Evolutionary conservation across 2,888 invertebrate species (phyloP).

Genomic region (Graphium colonna): DNA sequence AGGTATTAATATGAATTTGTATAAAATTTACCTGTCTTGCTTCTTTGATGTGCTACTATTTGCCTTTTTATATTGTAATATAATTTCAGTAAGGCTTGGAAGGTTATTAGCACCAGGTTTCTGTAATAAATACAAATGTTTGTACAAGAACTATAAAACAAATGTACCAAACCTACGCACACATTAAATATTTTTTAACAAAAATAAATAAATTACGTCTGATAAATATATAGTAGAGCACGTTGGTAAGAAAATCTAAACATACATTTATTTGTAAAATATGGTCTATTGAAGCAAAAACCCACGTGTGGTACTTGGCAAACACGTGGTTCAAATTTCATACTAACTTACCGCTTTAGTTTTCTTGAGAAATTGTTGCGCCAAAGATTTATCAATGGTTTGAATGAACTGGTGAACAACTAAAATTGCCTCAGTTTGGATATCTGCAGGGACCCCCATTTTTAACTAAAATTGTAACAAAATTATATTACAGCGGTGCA

Average conservation of each 20-base stretch:
- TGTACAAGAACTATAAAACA: too few relatives aligned
- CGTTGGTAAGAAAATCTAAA: neutral
- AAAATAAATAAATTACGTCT: slow-evolving; percentile 25
- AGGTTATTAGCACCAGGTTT: slow-evolving; percentile 81
- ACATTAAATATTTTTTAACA: too few relatives aligned
- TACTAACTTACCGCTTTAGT: slow-evolving; percentile 85
- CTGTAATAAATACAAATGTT: slow-evolving; percentile 69
- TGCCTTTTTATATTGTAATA: slow-evolving; percentile 75
- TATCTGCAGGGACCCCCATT: slow-evolving; percentile 54
- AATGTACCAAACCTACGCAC: too few relatives aligned
- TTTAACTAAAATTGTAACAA: slow-evolving; percentile 27
- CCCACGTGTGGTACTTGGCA: slow-evolving; percentile 46
- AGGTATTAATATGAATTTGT: too few relatives aligned
- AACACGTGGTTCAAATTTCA: slow-evolving; percentile 23
- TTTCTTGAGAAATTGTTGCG: slow-evolving; percentile 84
- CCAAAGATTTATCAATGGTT: slow-evolving; percentile 83
- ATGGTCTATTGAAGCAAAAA: slow-evolving; percentile 17
- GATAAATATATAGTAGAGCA: neutral
- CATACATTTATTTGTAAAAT: too few relatives aligned
- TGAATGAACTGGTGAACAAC: slow-evolving; percentile 84
- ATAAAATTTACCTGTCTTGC: slow-evolving; percentile 27
- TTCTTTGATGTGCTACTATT: slow-evolving; percentile 33
- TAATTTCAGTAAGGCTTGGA: slow-evolving; percentile 82
- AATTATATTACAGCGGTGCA: slow-evolving; percentile 6
- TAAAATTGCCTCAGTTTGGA: slow-evolving; percentile 61